Percentiles rank a stretch among this genome's conserved stretches.
Evolutionary conservation across 2,113 vertebrate species (phyloP).

Genomic region (Serinus canaria): DNA sequence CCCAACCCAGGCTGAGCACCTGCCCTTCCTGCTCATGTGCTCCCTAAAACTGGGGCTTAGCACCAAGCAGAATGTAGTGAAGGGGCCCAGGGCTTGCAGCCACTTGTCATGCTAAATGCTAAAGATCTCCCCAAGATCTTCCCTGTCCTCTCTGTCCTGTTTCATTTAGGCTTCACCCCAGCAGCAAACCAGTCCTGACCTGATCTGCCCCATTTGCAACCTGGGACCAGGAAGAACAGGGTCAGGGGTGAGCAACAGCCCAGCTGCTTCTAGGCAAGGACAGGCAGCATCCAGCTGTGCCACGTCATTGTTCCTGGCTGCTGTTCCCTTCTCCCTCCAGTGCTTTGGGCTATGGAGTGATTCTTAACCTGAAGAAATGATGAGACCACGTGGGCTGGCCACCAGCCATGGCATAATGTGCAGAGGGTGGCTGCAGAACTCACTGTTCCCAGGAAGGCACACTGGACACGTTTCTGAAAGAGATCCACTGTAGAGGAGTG

Average conservation of each 20-base stretch:
- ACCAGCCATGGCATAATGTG: not conserved
- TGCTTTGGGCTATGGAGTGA: not conserved
- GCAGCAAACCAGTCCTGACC: not conserved
- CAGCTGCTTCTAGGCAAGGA: not conserved
- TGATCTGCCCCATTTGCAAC: not conserved
- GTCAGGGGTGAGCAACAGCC: not conserved
- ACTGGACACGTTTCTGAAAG: rapidly evolving
- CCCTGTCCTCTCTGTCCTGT: not conserved
- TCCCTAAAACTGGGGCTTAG: not conserved
- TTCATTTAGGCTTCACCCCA: not conserved
- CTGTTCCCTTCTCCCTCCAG: not conserved
- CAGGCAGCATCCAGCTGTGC: not conserved
- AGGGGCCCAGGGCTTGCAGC: not conserved
- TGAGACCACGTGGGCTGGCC: not conserved
- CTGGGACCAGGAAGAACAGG: not conserved
- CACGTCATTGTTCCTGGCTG: rapidly evolving
- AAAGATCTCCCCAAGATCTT: not conserved
- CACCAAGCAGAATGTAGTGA: not conserved
- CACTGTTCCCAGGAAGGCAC: not conserved
- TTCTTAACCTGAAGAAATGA: not conserved
- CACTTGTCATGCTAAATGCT: not conserved
- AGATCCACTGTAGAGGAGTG: rapidly evolving
- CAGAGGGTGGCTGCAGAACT: not conserved
- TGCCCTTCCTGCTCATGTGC: not conserved
- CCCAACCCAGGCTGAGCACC: not conserved